A percentile compares a stretch with the other conserved stretches of the same genome.
These are phyloP conservation scores for Hestina assimilis DNA, from an alignment of 1,140 invertebrate species.

Conservation along the genomic window DNA sequence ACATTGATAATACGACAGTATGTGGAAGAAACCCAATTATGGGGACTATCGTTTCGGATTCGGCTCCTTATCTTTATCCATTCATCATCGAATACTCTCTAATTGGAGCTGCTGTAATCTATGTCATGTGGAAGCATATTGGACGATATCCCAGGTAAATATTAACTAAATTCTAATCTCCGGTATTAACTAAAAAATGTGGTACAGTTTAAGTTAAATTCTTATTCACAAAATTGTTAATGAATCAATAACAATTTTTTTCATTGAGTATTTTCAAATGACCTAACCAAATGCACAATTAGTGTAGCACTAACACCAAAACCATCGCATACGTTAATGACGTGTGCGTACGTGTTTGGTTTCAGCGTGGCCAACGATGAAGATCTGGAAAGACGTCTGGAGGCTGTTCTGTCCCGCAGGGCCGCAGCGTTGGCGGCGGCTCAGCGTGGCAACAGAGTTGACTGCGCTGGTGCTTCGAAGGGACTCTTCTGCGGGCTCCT, in stretches of 20 bases:
- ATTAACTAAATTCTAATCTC: constrained; percentile 8
- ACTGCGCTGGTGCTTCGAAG: constrained; percentile 95
- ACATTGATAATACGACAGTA: constrained; percentile 78
- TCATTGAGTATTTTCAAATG: too few relatives aligned
- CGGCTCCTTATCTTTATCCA: constrained; percentile 95
- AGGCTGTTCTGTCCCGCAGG: constrained; percentile 89
- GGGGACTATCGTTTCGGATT: constrained; percentile 94
- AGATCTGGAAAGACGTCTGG: constrained; percentile 90
- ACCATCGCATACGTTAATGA: constrained; percentile 45
- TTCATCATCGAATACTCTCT: constrained; percentile 98
- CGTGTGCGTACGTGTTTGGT: constrained; percentile 64
- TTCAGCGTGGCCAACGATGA: constrained; percentile 87
- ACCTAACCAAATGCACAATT: constrained; percentile 10
- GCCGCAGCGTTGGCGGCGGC: constrained; percentile 90
- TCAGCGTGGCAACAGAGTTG: constrained; percentile 87
- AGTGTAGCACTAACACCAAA: constrained; percentile 26
- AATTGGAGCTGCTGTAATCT: constrained; percentile 97
- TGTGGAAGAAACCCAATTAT: constrained; percentile 93
- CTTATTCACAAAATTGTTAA: neutral
- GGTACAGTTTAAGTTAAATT: neutral
- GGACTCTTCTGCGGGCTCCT: constrained; percentile 96
- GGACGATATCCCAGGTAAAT: constrained; percentile 87
- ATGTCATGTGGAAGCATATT: constrained; percentile 98
- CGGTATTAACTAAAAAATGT: neutral
- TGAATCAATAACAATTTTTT: neutral